Conservation (phyloP, 2,888 invertebrate genomes). For the Tipula helvola region DNA sequence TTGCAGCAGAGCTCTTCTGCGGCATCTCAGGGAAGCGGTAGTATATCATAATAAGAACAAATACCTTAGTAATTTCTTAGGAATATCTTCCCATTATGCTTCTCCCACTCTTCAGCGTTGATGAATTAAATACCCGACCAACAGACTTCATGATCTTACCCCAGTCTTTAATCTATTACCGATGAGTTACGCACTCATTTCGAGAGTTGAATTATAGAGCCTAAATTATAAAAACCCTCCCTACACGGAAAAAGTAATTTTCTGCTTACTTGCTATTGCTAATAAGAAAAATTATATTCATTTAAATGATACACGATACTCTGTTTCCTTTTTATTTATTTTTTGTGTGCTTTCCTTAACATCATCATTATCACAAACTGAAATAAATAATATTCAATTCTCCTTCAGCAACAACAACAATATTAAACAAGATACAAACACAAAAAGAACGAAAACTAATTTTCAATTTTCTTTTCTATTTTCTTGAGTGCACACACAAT, state of each 20-base stretch:
- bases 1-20: too few relatives aligned
- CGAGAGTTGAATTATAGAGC: not conserved
- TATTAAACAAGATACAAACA: not conserved
- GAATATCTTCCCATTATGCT: too few relatives aligned
- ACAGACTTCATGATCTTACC: too few relatives aligned
- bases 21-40: too few relatives aligned
- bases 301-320: constrained; percentile 4
- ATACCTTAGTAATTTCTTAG: too few relatives aligned
- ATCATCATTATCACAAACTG: not conserved
- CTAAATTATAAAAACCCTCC: not conserved
- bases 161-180: not conserved
- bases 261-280: not conserved
- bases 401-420: not conserved
- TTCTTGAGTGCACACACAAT: not conserved
- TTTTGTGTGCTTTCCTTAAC: not conserved
- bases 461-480: not conserved
- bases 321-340: not conserved
- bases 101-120: too few relatives aligned
- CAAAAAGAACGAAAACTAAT: not conserved
- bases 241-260: not conserved
- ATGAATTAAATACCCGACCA: too few relatives aligned
- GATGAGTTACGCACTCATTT: not conserved
- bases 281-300: not conserved
- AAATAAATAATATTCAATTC: not conserved
- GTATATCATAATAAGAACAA: too few relatives aligned